Evolutionary conservation across 2,888 invertebrate genomes (phyloP).

Genomic region (Antheraea yamamai): DNA sequence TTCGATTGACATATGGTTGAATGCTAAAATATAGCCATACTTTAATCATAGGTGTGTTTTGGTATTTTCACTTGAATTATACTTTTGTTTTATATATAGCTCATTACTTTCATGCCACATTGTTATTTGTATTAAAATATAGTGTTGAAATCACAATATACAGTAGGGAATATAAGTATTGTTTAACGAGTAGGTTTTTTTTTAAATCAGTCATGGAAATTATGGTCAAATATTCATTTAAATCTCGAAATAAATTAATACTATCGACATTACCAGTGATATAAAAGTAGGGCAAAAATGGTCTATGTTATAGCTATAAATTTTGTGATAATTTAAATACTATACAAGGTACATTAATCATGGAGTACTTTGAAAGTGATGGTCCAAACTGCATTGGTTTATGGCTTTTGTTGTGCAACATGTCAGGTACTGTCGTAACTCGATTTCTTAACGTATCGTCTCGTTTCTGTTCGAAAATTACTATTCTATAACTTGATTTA

Average conservation of each 20-base stretch:
- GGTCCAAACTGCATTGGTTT: constrained; percentile 2
- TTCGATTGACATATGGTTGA: background rate
- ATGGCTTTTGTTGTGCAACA: constrained; percentile 9
- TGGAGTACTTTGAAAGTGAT: constrained; percentile 12
- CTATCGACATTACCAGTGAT: background rate
- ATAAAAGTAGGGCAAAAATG: background rate
- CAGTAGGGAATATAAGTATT: too few relatives aligned
- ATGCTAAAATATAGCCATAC: background rate
- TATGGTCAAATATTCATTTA: too few relatives aligned
- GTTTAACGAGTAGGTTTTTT: too few relatives aligned
- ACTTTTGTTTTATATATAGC: too few relatives aligned
- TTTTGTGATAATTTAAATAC: background rate
- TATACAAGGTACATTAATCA: constrained; percentile 4
- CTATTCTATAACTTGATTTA: background rate
- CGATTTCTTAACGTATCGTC: background rate
- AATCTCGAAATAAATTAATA: too few relatives aligned
- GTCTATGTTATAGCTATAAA: background rate
- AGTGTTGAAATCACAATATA: too few relatives aligned
- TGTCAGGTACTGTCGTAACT: background rate
- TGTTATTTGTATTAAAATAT: too few relatives aligned
- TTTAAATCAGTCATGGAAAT: too few relatives aligned
- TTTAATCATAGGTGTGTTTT: too few relatives aligned
- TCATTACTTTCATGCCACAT: too few relatives aligned
- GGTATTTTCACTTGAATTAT: too few relatives aligned
- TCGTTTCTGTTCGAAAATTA: background rate